phyloP scores from a whole-genome alignment of 2,113 vertebrate species.

The Sinocyclocheilus rhinocerous region DNA sequence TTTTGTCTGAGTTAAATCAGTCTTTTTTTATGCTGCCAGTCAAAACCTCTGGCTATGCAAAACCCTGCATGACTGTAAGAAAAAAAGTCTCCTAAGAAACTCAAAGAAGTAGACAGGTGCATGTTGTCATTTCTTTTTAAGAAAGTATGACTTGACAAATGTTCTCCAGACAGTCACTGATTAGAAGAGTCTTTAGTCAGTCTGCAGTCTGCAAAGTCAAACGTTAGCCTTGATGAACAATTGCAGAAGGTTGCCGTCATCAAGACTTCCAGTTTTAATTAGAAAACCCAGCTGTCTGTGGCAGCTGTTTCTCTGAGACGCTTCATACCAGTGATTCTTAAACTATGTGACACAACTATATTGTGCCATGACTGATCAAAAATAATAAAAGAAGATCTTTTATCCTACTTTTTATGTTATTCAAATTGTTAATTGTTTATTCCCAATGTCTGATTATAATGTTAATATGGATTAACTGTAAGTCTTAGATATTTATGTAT shows the following conservation, averaged over 20 bases:
- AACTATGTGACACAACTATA: neutral
- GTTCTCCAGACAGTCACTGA: slow-evolving; percentile 12
- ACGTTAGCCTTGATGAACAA: slow-evolving; percentile 8
- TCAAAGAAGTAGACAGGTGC: neutral
- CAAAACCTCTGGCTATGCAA: neutral
- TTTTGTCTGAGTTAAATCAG: neutral
- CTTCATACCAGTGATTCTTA: neutral
- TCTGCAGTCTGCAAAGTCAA: neutral
- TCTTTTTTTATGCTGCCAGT: neutral
- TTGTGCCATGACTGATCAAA: neutral
- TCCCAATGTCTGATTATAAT: neutral
- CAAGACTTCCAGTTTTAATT: slow-evolving; percentile 6
- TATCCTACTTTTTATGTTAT: neutral
- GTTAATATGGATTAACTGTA: no score
- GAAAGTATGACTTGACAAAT: slow-evolving; percentile 1
- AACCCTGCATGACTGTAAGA: neutral
- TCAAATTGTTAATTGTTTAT: neutral
- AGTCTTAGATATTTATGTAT: no score
- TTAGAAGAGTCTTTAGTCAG: neutral
- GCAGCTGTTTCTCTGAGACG: neutral
- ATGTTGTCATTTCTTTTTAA: neutral
- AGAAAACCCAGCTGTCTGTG: neutral
- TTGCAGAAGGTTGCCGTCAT: slow-evolving; percentile 17
- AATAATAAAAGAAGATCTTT: neutral
- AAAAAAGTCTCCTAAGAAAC: neutral